Base-by-base conservation (phyloP, 2,888 invertebrate genomes). In the Sycophila texana region DNA sequence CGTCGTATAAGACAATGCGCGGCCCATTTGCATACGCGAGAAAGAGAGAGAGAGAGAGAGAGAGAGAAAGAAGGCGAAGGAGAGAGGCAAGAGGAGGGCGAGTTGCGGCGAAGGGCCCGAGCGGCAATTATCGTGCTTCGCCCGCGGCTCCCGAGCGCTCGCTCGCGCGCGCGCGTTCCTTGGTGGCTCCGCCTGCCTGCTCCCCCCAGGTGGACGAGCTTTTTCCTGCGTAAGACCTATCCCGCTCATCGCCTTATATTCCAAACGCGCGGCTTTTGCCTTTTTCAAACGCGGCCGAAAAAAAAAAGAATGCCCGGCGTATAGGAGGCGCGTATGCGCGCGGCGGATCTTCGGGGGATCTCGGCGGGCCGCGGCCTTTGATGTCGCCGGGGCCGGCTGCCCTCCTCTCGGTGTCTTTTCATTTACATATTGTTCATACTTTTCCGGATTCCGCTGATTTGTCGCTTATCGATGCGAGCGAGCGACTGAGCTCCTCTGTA, bases 101-200 rank as follows among this genome's bases (percentile, higher is more conserved):
- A 81, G 67, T 82, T n/a, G n/a, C 85, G 86, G 87, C 87, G 88
- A 88, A 86, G 86, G 87, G 85, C 86, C 86, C 81, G 68, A 74
- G 73, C 83, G 83, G 80, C 88, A 88, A 88, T 88, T 89, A 89
- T 87, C 84, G 86, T 84, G 82, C 83, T 86, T 85, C 84, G 84
- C 85, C 86, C 85, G 84, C 83, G 86, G 86, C 85, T 86, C 81
- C 86, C 84, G 83, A 83, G 81, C 39, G 39, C 39, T 7, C 39
- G 39, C 81, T 83, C 78, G 26, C 26, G 83, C 84, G 81, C 39
- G 39, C 7, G 39, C 39, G 30, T 81, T 83, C 78, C 82, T 81
- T 81, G 79, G 79, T 79, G 75, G 79, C 71, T 74, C 79, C 79
- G 30, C 30, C 66, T 83, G 77, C 47, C 18, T 2, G 13, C 51